phyloP scores from a whole-genome alignment of 2,113 vertebrate genomes.

The Colaptes auratus region DNA sequence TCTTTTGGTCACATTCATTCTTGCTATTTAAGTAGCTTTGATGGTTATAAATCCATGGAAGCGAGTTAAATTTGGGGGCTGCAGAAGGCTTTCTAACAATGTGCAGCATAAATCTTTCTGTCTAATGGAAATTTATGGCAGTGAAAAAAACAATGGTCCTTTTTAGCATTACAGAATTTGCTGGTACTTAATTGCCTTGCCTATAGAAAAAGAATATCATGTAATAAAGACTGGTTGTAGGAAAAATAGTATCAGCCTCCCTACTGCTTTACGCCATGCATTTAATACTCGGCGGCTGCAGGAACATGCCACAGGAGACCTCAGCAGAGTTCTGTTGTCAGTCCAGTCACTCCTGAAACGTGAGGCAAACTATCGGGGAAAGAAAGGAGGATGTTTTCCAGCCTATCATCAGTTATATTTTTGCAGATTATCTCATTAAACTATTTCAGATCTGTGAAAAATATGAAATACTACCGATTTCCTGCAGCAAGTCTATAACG shows the following conservation, averaged over 20 bases:
- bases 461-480: accelerated
- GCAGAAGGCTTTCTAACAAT: neutral
- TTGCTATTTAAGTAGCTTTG: neutral
- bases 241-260: neutral
- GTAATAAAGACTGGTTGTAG: neutral
- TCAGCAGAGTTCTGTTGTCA: neutral
- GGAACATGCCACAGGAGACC: neutral
- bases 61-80: neutral
- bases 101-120: neutral
- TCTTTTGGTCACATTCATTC: neutral
- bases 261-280: neutral
- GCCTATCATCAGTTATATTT: neutral
- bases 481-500: neutral
- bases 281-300: neutral
- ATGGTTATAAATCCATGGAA: neutral
- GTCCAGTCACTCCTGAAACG: neutral
- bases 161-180: neutral
- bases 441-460: neutral
- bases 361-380: neutral
- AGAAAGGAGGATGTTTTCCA: neutral
- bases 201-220: neutral
- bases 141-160: neutral
- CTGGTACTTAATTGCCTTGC: neutral
- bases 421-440: neutral
- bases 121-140: neutral